Base-by-base conservation (phyloP, 30 jellyfish, hydroid and myxozoan species). In the Morbakka virulenta region DNA sequence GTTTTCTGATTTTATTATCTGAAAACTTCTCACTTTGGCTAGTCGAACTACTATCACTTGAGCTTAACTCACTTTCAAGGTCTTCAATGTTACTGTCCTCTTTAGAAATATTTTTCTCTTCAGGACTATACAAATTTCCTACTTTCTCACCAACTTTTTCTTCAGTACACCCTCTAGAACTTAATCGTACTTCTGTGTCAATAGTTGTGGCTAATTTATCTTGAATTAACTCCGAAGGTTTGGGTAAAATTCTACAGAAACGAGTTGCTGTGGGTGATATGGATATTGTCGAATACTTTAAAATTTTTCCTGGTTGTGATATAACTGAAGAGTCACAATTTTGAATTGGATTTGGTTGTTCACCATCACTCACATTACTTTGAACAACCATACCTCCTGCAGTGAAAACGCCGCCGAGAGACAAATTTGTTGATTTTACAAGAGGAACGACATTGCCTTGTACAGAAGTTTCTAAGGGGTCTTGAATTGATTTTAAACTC, bases 241-340 rank as follows among this genome's bases (percentile, higher is more conserved):
- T 79, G 0, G 82, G 89, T 2, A 33, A 74, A 29, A 79, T 79
- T 47, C 89, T 66, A 52, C 89, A 31, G 27, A 79, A 79, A 65
- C 89, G 89, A 81, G 68, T 66, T 22, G 82, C 28, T 31, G 89
- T 79, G 3, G 89, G 89, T 28, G 89, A 79, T 14, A 79, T 79
- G 0, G 89, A 76, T 0, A 52, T 79, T 32, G 82, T 79, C 4
- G 89, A 79, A 65, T 79, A 79, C 23, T 52, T 79, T 24, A 79
- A 9, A 26, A 29, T 26, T n/a, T n/a, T n/a, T n/a, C n/a, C n/a
- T n/a, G n/a, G n/a, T n/a, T n/a, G n/a, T n/a, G n/a, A n/a, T n/a
- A n/a, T n/a, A n/a, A n/a, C n/a, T n/a, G n/a, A n/a, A n/a, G n/a
- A n/a, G n/a, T n/a, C n/a, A n/a, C n/a, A n/a, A n/a, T n/a, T n/a